Conservation (phyloP, 2,888 invertebrate species). For the Aethes cnicana region DNA sequence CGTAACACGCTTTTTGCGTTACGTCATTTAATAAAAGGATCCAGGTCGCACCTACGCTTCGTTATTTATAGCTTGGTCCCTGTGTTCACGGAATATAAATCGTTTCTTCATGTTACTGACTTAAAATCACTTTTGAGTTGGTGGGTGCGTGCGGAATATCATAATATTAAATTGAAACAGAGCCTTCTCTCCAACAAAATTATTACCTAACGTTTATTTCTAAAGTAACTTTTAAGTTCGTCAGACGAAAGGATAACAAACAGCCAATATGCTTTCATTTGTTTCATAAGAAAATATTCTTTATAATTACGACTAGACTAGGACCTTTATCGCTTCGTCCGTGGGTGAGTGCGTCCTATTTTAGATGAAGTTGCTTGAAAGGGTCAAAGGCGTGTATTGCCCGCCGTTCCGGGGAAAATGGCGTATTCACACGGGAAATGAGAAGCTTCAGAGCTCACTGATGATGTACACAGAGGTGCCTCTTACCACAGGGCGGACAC, state of each 20-base stretch:
- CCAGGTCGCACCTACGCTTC: not conserved
- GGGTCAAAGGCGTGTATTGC: conserved; percentile 63
- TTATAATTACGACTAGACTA: too few species aligned
- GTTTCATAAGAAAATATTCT: too few species aligned
- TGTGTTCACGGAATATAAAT: not conserved
- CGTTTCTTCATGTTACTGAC: not conserved
- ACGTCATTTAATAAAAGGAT: not conserved
- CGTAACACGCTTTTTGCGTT: not conserved
- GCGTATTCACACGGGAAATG: conserved; percentile 71
- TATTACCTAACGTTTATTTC: too few species aligned
- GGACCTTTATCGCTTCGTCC: conserved; percentile 10
- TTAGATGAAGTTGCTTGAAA: conserved; percentile 46
- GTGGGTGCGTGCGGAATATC: too few species aligned
- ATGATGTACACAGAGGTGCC: conserved; percentile 19
- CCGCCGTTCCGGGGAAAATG: conserved; percentile 63
- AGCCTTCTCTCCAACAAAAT: too few species aligned
- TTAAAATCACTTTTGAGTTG: too few species aligned
- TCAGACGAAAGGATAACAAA: too few species aligned
- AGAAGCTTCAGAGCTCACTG: conserved; percentile 46
- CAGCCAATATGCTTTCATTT: too few species aligned
- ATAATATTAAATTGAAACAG: too few species aligned
- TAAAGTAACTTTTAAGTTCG: too few species aligned
- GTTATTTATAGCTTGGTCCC: not conserved
- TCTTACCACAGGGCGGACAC: too few species aligned
- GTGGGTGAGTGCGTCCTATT: conserved; percentile 7